Base-by-base conservation (phyloP, 1,140 invertebrate genomes). In the Tachypleus tridentatus region DNA sequence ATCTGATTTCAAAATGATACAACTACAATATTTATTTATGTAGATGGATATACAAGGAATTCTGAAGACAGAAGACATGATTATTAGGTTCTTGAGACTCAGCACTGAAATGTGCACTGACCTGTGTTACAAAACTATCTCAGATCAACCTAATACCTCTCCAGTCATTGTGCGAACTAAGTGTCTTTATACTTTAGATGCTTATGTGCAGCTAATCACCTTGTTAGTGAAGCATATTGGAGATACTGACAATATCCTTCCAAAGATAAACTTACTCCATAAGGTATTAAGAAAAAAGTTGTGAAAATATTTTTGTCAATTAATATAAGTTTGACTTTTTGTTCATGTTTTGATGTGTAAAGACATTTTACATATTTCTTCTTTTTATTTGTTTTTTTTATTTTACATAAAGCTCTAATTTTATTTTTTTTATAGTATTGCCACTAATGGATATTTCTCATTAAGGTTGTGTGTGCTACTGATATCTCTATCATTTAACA, bases 41-140 rank as follows among this genome's bases (percentile, higher is more conserved):
- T 85, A 95, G 76, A 95, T 99, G 93, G 96, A 97, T 73, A 83
- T 90, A 64, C 92, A 97, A 70, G 96, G 96, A 4, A 94, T 99
- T 59, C 78, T 98, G 9, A 97, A 98, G 76, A 96, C 93, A 0
- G 97, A 99, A 73, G 96, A 99, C 74, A 82, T 96, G 65, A 97
- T 99, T 62, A 95, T 93, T 0, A 78, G 95, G 66, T 99, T 99
- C 79, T 98, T 99, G 81, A 85, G 96, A 49, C 84, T 97, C 29
- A 95, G 92, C 60, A 96, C 93, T 0, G 93, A 98, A 75, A 88
- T 98, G 82, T 98, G 96, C 76, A 90, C 97, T 0, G 94, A 98
- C 73, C 83, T 95, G 59, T 93, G 93, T 60, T 97, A 97, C 76
- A 82, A 92, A 64, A 80, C 85, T 4, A 75, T 89, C n/a, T n/a